Percentiles rank a stretch among this genome's conserved stretches.
Conservation (phyloP, 2,888 invertebrate genomes). For the Drosophila anceps region DNA sequence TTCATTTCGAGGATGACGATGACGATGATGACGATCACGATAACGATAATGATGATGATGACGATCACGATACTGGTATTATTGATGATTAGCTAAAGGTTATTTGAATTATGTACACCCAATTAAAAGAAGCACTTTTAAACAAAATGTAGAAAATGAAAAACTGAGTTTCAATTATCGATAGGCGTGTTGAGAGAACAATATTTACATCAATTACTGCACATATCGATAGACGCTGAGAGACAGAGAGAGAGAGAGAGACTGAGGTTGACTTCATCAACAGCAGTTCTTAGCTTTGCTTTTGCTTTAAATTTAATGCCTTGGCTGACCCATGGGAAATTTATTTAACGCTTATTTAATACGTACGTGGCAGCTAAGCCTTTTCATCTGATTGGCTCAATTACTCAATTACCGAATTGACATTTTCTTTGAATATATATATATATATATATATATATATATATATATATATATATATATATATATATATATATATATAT, state of each 20-base stretch:
- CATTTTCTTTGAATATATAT: no score
- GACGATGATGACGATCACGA: constrained; percentile 31
- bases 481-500: no score
- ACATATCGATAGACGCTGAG: neutral
- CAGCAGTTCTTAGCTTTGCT: neutral
- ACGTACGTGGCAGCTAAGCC: neutral
- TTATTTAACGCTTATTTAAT: constrained; percentile 3
- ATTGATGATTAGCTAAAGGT: constrained; percentile 50
- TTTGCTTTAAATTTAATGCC: neutral
- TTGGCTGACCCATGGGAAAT: constrained; percentile 4
- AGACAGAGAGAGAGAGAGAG: neutral
- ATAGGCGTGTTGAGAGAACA: neutral
- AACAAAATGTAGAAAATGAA: constrained; percentile 23
- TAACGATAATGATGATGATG: constrained; percentile 29
- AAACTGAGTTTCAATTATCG: neutral
- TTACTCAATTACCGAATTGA: neutral
- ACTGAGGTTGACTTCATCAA: neutral
- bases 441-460: no score
- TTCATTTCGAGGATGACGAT: constrained; percentile 64
- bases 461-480: no score
- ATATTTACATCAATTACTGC: neutral
- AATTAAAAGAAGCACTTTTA: constrained; percentile 23
- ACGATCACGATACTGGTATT: constrained; percentile 30
- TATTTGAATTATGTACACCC: constrained; percentile 28
- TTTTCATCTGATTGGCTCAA: constrained; percentile 1